phyloP scores from a whole-genome alignment of 2,797 vertebrate genomes.

The Halcyon smyrnensis region DNA sequence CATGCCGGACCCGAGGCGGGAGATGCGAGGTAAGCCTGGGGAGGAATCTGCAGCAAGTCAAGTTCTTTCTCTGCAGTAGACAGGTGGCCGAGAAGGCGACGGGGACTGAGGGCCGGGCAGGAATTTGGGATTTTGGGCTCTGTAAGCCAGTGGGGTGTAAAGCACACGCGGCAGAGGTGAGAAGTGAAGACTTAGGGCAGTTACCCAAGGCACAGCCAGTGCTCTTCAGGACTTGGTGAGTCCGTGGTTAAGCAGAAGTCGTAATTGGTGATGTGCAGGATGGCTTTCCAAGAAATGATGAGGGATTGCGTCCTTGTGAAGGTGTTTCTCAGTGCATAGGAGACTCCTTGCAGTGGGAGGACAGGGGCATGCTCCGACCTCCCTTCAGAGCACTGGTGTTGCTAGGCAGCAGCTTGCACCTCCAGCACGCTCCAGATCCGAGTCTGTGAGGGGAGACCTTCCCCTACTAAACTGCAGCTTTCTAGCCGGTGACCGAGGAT shows the following conservation, averaged over 20 bases:
- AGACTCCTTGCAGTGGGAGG: background rate
- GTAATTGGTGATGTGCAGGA: background rate
- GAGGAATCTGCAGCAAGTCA: background rate
- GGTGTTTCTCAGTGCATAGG: background rate
- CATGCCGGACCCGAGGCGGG: background rate
- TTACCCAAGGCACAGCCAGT: background rate
- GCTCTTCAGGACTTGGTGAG: background rate
- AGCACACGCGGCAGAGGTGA: rapidly evolving
- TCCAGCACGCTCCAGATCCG: background rate
- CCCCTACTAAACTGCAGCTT: background rate
- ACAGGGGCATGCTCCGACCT: background rate
- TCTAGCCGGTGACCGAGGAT: background rate
- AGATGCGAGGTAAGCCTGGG: background rate
- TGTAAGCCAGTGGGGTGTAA: background rate
- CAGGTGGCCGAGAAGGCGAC: background rate
- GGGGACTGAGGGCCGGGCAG: background rate
- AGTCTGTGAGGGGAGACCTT: background rate
- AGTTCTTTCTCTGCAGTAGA: background rate
- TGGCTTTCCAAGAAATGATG: background rate
- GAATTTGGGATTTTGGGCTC: background rate
- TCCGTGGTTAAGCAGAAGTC: background rate
- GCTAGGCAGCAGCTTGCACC: constrained; percentile 47
- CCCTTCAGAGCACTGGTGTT: background rate
- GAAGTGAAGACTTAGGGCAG: background rate
- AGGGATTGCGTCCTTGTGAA: background rate